Conservation (phyloP, 2,888 invertebrate genomes). For the Orthosia gracilis region DNA sequence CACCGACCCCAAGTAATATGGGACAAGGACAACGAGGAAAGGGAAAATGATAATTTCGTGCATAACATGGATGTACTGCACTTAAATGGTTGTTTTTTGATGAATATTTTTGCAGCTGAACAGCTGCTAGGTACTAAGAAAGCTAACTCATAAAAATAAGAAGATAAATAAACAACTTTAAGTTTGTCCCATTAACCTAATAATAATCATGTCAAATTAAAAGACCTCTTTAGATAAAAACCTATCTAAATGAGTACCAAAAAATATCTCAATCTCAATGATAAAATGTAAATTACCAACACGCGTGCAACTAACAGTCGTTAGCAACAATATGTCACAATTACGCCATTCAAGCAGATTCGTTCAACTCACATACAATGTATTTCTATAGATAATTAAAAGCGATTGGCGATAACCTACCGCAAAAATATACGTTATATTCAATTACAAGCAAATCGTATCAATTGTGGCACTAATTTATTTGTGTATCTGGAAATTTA, state of each 20-base stretch:
- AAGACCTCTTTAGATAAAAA: not conserved
- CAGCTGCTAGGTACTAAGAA: too few relatives aligned
- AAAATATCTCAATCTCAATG: constrained; percentile 6
- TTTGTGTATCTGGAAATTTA: constrained; percentile 50
- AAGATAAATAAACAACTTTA: too few relatives aligned
- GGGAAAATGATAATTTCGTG: too few relatives aligned
- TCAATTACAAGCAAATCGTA: constrained; percentile 57
- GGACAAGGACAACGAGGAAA: too few relatives aligned
- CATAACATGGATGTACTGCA: too few relatives aligned
- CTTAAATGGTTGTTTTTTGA: too few relatives aligned
- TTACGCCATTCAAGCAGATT: constrained; percentile 26
- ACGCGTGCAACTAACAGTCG: constrained; percentile 11
- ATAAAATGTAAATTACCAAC: constrained; percentile 19
- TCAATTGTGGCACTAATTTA: constrained; percentile 43
- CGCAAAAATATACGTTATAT: constrained; percentile 57
- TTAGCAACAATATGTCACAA: constrained; percentile 52
- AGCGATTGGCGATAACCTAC: constrained; percentile 42
- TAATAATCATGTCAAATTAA: not conserved
- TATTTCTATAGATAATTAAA: constrained; percentile 32
- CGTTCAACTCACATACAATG: constrained; percentile 42
- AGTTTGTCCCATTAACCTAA: too few relatives aligned
- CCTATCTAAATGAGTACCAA: not conserved
- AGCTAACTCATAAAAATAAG: too few relatives aligned
- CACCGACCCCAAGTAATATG: too few relatives aligned
- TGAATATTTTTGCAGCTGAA: too few relatives aligned